phyloP scores from a whole-genome alignment of 2,797 vertebrate species.

The Coilia nasus region DNA sequence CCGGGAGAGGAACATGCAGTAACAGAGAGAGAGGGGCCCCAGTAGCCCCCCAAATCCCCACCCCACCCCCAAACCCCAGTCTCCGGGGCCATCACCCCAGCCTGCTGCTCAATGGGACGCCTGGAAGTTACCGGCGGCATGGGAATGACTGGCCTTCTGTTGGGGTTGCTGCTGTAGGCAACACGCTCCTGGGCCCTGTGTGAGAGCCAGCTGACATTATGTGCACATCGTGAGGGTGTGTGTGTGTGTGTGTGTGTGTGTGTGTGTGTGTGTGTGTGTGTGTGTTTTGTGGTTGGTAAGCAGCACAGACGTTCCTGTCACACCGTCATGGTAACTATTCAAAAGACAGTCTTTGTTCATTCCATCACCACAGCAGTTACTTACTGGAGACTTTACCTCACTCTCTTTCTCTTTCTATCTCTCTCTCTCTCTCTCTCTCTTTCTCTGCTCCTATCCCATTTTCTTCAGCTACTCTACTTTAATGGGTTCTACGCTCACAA shows the following conservation, averaged over 20 bases:
- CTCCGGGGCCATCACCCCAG: not conserved
- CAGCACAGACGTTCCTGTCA: conserved; percentile 67
- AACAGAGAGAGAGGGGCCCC: not conserved
- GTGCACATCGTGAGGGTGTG: not conserved
- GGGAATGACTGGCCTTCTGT: not conserved
- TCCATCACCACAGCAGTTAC: conserved; percentile 57
- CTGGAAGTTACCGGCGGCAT: not conserved
- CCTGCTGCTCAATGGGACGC: not conserved
- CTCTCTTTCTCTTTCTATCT: conserved; percentile 22
- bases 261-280: conserved; percentile 16
- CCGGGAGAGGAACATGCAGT: not conserved
- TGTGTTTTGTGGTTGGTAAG: conserved; percentile 30
- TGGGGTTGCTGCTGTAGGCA: not conserved
- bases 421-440: not conserved
- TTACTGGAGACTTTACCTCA: conserved; percentile 50
- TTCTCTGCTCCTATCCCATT: not conserved
- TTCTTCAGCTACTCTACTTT: not conserved
- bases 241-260: conserved; percentile 25
- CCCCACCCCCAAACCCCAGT: not conserved
- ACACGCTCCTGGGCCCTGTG: not conserved
- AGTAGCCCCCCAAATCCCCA: not conserved
- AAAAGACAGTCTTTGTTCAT: conserved; percentile 66
- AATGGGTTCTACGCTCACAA: not conserved
- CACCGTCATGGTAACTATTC: conserved; percentile 78
- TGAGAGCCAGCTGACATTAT: not conserved